Evolutionary conservation across 2,797 vertebrate species (phyloP).

Genomic region (Chelon labrosus): DNA sequence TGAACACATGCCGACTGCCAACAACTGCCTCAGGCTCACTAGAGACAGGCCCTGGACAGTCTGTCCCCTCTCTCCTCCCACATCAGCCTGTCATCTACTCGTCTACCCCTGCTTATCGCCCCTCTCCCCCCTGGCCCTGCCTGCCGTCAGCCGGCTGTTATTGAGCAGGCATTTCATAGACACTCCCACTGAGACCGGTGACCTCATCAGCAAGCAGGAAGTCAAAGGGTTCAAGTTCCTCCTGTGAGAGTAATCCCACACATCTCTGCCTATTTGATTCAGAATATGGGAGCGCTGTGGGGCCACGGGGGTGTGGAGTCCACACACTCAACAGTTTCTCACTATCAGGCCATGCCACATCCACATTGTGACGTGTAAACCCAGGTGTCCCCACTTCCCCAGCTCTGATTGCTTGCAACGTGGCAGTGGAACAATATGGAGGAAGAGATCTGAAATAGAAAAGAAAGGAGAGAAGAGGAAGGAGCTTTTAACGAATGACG

Average conservation of each 20-base stretch:
- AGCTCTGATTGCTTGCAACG: conserved; percentile 38
- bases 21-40: conserved; percentile 59
- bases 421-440: conserved; percentile 76
- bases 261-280: conserved; percentile 76
- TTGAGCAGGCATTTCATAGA: conserved; percentile 83
- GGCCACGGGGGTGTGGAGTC: conserved; percentile 71
- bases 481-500: conserved; percentile 50
- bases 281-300: conserved; percentile 34
- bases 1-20: conserved; percentile 66
- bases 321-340: conserved; percentile 64
- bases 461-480: conserved; percentile 57
- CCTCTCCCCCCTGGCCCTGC: conserved; percentile 38
- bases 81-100: conserved; percentile 67
- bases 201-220: conserved; percentile 89
- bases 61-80: conserved; percentile 15
- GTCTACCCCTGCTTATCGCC: conserved; percentile 40
- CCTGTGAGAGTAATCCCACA: conserved; percentile 85
- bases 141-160: conserved; percentile 66
- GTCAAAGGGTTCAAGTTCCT: conserved; percentile 85
- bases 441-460: conserved; percentile 61
- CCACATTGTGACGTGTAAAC: conserved; percentile 47
- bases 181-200: conserved; percentile 84
- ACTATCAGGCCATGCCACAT: conserved; percentile 70
- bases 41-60: conserved; percentile 52
- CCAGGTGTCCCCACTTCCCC: conserved; percentile 74